Percentiles rank a stretch among this genome's conserved stretches.
Conservation (phyloP, 2,888 invertebrate genomes). For the Lasioglossum leucozonium region DNA sequence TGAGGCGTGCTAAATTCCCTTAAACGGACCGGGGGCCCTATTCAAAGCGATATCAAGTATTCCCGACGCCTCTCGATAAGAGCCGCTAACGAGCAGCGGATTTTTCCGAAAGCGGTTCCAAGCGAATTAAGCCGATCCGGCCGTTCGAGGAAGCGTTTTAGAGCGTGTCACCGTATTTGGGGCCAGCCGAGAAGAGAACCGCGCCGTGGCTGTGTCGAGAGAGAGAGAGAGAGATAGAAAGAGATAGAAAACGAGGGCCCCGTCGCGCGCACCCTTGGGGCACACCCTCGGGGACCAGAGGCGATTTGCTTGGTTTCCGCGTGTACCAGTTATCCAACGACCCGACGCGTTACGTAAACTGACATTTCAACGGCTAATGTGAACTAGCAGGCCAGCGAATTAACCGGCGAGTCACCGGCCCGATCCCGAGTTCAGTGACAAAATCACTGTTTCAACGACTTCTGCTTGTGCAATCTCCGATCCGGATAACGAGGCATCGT, state of each 20-base stretch:
- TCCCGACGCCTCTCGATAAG: background rate
- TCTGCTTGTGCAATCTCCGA: background rate
- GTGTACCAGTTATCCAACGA: slow-evolving; percentile 77
- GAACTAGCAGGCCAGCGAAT: slow-evolving; percentile 36
- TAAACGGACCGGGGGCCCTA: background rate
- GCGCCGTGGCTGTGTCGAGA: background rate
- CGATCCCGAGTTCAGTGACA: slow-evolving; percentile 16
- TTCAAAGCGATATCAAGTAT: slow-evolving; percentile 20
- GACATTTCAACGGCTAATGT: slow-evolving; percentile 76
- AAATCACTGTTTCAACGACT: background rate
- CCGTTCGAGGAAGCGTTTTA: slow-evolving; percentile 51
- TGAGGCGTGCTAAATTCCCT: slow-evolving; percentile 7
- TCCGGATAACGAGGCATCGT: slow-evolving; percentile 1
- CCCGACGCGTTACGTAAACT: slow-evolving; percentile 75
- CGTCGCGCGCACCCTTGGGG: slow-evolving; percentile 64
- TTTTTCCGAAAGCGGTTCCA: slow-evolving; percentile 37
- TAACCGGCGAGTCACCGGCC: slow-evolving; percentile 8
- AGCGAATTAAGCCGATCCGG: slow-evolving; percentile 35
- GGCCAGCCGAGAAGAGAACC: slow-evolving; percentile 21
- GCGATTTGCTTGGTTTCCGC: slow-evolving; percentile 71
- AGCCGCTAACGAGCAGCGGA: slow-evolving; percentile 50
- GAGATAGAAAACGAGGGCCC: slow-evolving; percentile 22
- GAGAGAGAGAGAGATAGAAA: background rate
- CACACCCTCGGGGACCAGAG: slow-evolving; percentile 66
- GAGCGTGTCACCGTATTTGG: slow-evolving; percentile 49